Conservation (phyloP, 2,888 invertebrate species). For the Cataglyphis altisquamis region DNA sequence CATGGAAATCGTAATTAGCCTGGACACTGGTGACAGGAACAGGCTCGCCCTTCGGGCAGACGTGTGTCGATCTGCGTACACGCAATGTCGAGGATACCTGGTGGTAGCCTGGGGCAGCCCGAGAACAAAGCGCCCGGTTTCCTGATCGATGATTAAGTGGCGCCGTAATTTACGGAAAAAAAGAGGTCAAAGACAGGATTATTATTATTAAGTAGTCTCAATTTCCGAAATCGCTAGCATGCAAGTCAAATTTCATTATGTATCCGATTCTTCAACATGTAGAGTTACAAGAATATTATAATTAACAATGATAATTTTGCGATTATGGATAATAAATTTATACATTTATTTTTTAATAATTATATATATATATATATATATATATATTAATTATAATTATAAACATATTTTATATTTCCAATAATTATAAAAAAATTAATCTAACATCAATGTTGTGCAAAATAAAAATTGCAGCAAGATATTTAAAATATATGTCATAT, state of each 20-base stretch:
- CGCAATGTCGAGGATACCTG: constrained; percentile 65
- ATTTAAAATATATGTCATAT: background rate
- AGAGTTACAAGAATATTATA: background rate
- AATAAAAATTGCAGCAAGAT: background rate
- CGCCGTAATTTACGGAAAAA: background rate
- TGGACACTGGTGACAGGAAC: constrained; percentile 85
- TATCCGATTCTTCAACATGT: background rate
- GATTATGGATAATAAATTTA: background rate
- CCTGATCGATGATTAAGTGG: constrained; percentile 67
- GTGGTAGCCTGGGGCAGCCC: constrained; percentile 54
- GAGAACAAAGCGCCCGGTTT: constrained; percentile 60
- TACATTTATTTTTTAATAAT: background rate
- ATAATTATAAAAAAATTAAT: background rate
- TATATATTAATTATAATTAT: background rate
- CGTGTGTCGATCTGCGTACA: constrained; percentile 76
- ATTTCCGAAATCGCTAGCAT: constrained; percentile 20
- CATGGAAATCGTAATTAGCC: constrained; percentile 85
- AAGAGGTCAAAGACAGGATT: background rate
- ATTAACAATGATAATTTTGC: background rate
- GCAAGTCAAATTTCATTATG: background rate
- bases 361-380: background rate
- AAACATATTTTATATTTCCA: background rate
- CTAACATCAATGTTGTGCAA: background rate
- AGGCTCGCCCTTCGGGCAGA: constrained; percentile 82
- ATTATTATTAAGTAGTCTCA: background rate